A percentile compares a stretch with the other conserved stretches of the same genome.
phyloP scores from a whole-genome alignment of 2,888 invertebrate genomes.

The Aleiodes testaceus region DNA sequence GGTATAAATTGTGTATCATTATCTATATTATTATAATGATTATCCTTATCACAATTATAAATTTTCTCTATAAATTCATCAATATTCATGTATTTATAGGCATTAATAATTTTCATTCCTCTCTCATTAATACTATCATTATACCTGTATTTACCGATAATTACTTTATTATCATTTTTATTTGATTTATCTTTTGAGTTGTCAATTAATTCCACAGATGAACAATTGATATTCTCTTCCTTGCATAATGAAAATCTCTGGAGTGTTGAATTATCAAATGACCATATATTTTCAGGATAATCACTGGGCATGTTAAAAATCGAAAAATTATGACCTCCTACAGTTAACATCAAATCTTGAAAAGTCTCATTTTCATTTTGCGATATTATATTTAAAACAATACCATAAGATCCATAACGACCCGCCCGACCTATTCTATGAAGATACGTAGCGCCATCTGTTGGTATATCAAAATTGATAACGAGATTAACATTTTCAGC shows the following conservation, averaged over 20 bases:
- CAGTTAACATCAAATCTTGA: constrained; percentile 75
- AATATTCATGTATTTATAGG: too few species aligned
- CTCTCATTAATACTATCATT: too few species aligned
- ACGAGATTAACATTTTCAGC: constrained; percentile 94
- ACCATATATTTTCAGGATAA: constrained; percentile 65
- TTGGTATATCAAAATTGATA: constrained; percentile 92
- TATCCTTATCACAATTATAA: too few species aligned
- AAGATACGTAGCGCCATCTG: constrained; percentile 86
- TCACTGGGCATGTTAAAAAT: constrained; percentile 73
- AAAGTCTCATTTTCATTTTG: constrained; percentile 79
- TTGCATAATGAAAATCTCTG: constrained; percentile 55
- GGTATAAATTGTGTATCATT: too few species aligned
- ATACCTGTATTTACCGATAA: too few species aligned
- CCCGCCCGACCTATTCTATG: constrained; percentile 98
- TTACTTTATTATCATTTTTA: too few species aligned
- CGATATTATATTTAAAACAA: constrained; percentile 83
- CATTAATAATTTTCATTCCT: too few species aligned
- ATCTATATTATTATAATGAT: too few species aligned
- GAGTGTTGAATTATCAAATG: constrained; percentile 54
- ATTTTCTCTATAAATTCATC: too few species aligned
- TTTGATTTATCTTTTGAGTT: too few species aligned
- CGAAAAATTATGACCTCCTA: constrained; percentile 75
- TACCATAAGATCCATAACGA: constrained; percentile 90
- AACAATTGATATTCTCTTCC: neutral
- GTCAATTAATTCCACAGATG: too few species aligned